Evolutionary conservation across 1,140 invertebrate genomes (phyloP).

Genomic region (Drosophila quadrilineata): DNA sequence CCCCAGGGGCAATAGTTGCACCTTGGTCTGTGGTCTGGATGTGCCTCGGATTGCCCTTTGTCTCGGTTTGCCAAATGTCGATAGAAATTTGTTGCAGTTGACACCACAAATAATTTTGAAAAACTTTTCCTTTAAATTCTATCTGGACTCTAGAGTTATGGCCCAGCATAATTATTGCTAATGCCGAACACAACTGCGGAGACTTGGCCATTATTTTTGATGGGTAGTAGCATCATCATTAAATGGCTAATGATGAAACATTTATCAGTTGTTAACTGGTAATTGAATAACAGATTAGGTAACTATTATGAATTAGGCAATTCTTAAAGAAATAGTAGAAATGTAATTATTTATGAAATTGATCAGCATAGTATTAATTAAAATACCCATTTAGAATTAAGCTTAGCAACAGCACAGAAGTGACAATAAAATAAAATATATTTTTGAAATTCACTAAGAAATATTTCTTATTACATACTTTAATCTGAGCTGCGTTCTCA

Average conservation of each 20-base stretch:
- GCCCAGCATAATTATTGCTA: constrained; percentile 20
- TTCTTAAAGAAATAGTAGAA: background rate
- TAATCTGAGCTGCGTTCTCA: too few relatives aligned
- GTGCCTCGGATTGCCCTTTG: constrained; percentile 46
- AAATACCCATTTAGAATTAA: too few relatives aligned
- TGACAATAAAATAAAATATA: too few relatives aligned
- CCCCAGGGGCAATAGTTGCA: constrained; percentile 1
- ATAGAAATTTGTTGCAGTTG: constrained; percentile 28
- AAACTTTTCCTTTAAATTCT: constrained; percentile 39
- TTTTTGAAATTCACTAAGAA: background rate
- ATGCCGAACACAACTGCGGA: background rate
- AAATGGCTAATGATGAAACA: too few relatives aligned
- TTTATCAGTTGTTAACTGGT: constrained; percentile 25
- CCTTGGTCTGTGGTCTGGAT: constrained; percentile 53
- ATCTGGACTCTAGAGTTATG: too few relatives aligned
- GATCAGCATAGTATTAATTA: too few relatives aligned
- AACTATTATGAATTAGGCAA: background rate
- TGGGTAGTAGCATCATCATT: constrained; percentile 28
- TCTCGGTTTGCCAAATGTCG: constrained; percentile 51
- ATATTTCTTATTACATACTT: background rate
- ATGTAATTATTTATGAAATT: background rate
- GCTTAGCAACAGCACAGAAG: too few relatives aligned
- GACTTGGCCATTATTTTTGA: constrained; percentile 26
- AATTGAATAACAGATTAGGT: constrained; percentile 2
- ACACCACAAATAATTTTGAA: constrained; percentile 12